Evolutionary conservation across 2,797 vertebrate species (phyloP), one percentile per base, ranked within the genome.

Genomic region (Sylvia borin): DNA sequence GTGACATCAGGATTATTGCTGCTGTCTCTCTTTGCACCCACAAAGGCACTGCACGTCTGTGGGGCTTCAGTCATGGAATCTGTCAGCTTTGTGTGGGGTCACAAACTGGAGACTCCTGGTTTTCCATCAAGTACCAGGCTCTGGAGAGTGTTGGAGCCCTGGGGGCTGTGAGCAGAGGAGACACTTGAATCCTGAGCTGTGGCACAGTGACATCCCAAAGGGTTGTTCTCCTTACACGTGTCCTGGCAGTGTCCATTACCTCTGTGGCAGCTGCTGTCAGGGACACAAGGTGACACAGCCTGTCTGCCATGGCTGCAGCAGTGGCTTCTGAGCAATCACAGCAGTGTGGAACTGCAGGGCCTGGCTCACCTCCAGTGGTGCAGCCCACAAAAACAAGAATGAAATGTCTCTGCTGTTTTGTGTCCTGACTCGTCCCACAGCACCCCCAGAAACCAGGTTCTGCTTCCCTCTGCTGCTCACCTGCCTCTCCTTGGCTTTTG

Each of bases 171-270:
- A 47, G 86, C 54, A 60, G 58, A 51, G 65, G 47, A 50, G 40
- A 4, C 1, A 1, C 32, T 36, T 53, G 3, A 17, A 24, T 40
- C 13, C 45, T 0, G 0, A 67, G 18, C 19, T 5, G 21, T 61
- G 77, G 34, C 19, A 43, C 21, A 51, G 50, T 34, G 18, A 36
- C 25, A 42, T 43, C 20, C 66, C 54, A 24, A n/a, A 60, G 53
- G 4, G 5, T 4, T 74, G 2, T 21, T 36, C n/a, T 29, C 72
- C 55, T 53, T 34, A 11, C 14, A 13, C 8, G 0, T 1, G 42
- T 47, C 20, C 51, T 91, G 51, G 3, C 66, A 71, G 34, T 5
- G 51, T 10, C 84, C 47, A 4, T 19, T 36, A 36, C 40, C 17
- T 31, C 62, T 24, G 38, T 1, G 9, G 22, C 19, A 54, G 5